Evolutionary conservation across 2,113 vertebrate genomes (phyloP), one percentile per base, ranked within the genome.

Genomic region (Pomatostomus ruficeps): DNA sequence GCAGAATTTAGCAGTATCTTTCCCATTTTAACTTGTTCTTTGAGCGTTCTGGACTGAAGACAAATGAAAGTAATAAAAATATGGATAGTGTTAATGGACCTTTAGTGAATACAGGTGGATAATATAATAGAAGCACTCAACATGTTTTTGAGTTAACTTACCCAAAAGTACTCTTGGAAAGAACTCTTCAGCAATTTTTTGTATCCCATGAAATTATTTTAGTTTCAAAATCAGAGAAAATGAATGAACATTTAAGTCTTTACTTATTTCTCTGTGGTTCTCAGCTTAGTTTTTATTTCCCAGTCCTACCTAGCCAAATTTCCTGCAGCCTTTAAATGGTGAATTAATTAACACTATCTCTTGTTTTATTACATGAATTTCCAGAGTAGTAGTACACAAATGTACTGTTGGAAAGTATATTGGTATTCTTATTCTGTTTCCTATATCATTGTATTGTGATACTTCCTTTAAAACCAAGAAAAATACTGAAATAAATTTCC

Each of bases 371-470:
- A 7, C 6, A 31, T 45, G 9, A 55, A 51, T 79, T 88, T 94
- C 12, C 9, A 57, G 28, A 57, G 5, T 13, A 23, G 7, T 31
- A 63, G 6, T 35, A 40, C 25, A 14, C 7, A 55, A 59, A 31
- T 31, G 59, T 25, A 20, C 8, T 18, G 2, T n/a, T 81, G 43
- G 17, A 17, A 81, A 35, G 72, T 65, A 12, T 21, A 10, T n/a
- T 23, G 7, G 3, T 81, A 28, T 24, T 68, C 7, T 68, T 40
- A 20, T 58, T 24, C 35, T 62, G 23, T 28, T 89, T 91, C 51
- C 10, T 5, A 0, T 52, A 10, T 49, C 4, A 0, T 16, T 52
- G 4, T 52, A 24, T 13, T 51, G 12, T 23, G n/a, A 67, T 23
- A 10, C 2, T 93, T 89, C 8, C 14, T 89, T 59, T 26, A 85